Conservation (phyloP, 2,888 invertebrate genomes). For the Tridacna crocea region DNA sequence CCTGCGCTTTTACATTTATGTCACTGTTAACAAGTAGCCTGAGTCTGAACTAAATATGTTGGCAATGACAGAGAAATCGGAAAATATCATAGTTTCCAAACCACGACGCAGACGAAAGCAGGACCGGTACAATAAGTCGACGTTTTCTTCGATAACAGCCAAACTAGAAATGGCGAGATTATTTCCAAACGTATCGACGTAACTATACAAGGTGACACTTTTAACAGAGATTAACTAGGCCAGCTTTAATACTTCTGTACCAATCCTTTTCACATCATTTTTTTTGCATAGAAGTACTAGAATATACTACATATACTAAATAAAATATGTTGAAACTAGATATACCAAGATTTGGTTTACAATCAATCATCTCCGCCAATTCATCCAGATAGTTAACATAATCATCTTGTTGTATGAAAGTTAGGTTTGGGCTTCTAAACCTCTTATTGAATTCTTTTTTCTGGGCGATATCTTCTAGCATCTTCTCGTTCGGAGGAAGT, state of each 20-base stretch:
- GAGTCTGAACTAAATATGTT: no score
- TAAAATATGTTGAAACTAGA: neutral
- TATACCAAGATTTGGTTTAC: slow-evolving; percentile 9
- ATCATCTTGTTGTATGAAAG: slow-evolving; percentile 1
- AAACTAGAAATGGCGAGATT: no score
- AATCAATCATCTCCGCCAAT: slow-evolving; percentile 2
- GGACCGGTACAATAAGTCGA: no score
- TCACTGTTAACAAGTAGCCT: no score
- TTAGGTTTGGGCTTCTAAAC: neutral
- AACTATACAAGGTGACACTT: no score
- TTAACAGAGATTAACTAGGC: no score
- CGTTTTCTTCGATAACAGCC: no score
- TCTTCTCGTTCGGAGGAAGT: slow-evolving; percentile 1
- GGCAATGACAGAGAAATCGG: no score
- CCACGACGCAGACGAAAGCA: no score
- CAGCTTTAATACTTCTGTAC: neutral
- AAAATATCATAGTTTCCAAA: no score
- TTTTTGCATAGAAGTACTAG: neutral
- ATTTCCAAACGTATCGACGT: no score
- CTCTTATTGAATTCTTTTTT: neutral
- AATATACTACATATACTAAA: neutral
- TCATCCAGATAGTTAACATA: slow-evolving; percentile 4
- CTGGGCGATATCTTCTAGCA: neutral
- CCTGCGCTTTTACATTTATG: no score
- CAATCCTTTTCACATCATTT: neutral